phyloP scores from a whole-genome alignment of 2,113 vertebrate genomes.

The Sakesphorus luctuosus region DNA sequence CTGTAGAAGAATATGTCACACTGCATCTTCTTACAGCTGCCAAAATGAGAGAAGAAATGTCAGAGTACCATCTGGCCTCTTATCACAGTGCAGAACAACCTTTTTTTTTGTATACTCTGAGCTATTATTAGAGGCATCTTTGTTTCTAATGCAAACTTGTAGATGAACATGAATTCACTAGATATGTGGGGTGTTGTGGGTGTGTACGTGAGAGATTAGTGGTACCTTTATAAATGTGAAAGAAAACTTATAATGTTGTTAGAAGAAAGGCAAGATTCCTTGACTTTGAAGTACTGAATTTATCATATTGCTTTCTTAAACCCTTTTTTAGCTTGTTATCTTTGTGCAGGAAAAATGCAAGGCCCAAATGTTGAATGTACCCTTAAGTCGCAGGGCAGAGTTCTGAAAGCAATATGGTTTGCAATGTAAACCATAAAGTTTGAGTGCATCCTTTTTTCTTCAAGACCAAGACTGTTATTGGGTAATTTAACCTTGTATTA shows the following conservation, averaged over 20 bases:
- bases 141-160: not conserved
- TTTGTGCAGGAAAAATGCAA: not conserved
- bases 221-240: not conserved
- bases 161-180: not conserved
- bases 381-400: fast-evolving
- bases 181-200: not conserved
- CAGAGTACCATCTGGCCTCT: not conserved
- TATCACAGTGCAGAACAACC: not conserved
- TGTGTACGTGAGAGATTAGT: not conserved
- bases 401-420: not conserved
- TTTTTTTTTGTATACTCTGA: not conserved
- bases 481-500: not conserved
- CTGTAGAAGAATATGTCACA: not conserved
- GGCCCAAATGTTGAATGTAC: not conserved
- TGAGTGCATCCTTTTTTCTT: not conserved
- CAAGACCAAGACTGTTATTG: not conserved
- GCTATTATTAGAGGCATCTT: not conserved
- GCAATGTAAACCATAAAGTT: not conserved
- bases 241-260: not conserved
- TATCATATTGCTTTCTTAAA: not conserved
- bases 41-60: not conserved
- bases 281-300: not conserved
- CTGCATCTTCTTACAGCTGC: not conserved
- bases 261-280: not conserved
- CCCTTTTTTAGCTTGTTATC: not conserved